Conservation (phyloP, 2,888 invertebrate genomes). For the Andrena trimmerana region DNA sequence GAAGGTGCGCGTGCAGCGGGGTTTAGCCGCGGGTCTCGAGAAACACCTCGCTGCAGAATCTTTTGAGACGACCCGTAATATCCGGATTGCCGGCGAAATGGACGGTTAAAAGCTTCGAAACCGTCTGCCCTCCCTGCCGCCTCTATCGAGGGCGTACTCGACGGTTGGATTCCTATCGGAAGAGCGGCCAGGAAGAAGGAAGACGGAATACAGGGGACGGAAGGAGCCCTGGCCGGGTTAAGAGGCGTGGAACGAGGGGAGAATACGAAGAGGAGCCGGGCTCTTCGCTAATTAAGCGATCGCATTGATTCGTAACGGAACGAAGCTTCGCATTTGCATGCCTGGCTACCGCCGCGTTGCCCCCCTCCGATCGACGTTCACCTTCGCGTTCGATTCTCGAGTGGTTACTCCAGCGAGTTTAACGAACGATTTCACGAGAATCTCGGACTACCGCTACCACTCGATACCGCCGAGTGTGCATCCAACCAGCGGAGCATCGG, state of each 20-base stretch:
- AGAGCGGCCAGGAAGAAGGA: slow-evolving; percentile 48
- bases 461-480: slow-evolving; percentile 26
- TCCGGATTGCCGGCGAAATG: slow-evolving; percentile 69
- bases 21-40: slow-evolving; percentile 25
- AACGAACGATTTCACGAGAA: slow-evolving; percentile 61
- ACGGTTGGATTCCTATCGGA: slow-evolving; percentile 62
- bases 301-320: slow-evolving; percentile 72
- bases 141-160: slow-evolving; percentile 57
- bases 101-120: slow-evolving; percentile 71
- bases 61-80: slow-evolving; percentile 67
- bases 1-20: slow-evolving; percentile 23
- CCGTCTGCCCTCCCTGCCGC: slow-evolving; percentile 50
- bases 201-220: slow-evolving; percentile 39
- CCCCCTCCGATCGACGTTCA: slow-evolving; percentile 44
- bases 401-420: slow-evolving; percentile 56
- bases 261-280: slow-evolving; percentile 52
- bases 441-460: slow-evolving; percentile 49
- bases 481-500: not conserved
- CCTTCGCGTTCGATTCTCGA: slow-evolving; percentile 62
- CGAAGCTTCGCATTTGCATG: slow-evolving; percentile 70
- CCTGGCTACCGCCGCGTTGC: slow-evolving; percentile 51
- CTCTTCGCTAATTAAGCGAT: slow-evolving; percentile 76
- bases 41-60: slow-evolving; percentile 46
- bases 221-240: slow-evolving; percentile 34
- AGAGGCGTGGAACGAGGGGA: slow-evolving; percentile 47